Evolutionary conservation across 2,888 invertebrate species (phyloP).

Genomic region (Coelopa pilipes): DNA sequence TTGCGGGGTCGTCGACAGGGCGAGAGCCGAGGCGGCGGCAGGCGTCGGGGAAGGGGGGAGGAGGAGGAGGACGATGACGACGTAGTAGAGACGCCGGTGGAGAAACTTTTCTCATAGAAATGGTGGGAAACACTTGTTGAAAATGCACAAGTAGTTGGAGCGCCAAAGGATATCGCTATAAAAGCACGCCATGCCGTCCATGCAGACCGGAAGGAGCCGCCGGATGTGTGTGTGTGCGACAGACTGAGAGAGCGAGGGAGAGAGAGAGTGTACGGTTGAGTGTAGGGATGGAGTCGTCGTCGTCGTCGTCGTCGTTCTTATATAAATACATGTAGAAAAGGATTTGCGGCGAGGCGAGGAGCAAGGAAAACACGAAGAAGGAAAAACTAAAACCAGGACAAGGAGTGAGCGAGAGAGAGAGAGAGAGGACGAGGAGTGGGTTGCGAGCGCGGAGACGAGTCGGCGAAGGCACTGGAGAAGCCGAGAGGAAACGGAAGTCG

Average conservation of each 20-base stretch:
- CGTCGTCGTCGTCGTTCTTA: too few species aligned
- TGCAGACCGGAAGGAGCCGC: too few species aligned
- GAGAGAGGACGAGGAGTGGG: not conserved
- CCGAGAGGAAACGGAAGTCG: constrained; percentile 8
- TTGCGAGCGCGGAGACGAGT: not conserved
- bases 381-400: not conserved
- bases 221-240: too few species aligned
- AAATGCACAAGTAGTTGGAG: too few species aligned
- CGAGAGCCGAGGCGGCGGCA: not conserved
- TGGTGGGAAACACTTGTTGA: too few species aligned
- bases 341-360: not conserved
- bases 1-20: not conserved
- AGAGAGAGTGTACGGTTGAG: too few species aligned
- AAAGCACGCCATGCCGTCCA: too few species aligned
- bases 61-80: not conserved
- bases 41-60: not conserved
- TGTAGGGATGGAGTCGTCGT: too few species aligned
- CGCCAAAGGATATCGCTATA: too few species aligned
- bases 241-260: too few species aligned
- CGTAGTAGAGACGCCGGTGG: constrained; percentile 7
- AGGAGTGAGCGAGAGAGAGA: not conserved
- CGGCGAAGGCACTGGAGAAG: not conserved
- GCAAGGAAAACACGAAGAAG: not conserved
- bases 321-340: too few species aligned
- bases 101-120: constrained; percentile 21